phyloP scores from a whole-genome alignment of 2,888 invertebrate genomes.

The Mimas tiliae region DNA sequence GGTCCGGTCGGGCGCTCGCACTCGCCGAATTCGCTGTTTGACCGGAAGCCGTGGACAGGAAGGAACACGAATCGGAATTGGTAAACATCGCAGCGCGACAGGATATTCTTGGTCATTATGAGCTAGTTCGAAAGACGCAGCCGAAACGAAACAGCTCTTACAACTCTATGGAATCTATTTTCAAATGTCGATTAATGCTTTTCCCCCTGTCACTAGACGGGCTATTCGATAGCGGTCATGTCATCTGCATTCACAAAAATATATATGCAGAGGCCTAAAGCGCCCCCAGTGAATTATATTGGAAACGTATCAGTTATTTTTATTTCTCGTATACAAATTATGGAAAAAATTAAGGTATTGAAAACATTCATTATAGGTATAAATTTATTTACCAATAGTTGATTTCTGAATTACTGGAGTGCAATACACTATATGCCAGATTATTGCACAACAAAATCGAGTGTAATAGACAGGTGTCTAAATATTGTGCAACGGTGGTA shows the following conservation, averaged over 20 bases:
- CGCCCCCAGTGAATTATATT: no score
- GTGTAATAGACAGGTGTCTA: neutral
- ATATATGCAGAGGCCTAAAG: no score
- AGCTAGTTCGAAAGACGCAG: neutral
- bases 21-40: constrained; percentile 72
- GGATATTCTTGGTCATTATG: constrained; percentile 35
- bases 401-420: neutral
- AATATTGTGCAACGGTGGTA: neutral
- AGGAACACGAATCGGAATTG: constrained; percentile 53
- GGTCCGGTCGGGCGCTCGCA: constrained; percentile 68
- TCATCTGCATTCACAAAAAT: no score
- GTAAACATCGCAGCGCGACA: constrained; percentile 51
- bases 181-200: neutral
- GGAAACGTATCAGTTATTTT: no score
- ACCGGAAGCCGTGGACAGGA: constrained; percentile 60
- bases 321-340: no score
- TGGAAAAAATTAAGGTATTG: no score
- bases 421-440: neutral
- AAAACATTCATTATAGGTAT: no score
- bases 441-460: constrained; percentile 1
- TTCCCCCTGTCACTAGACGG: no score
- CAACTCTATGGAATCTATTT: neutral
- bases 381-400: no score
- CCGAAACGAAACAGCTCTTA: neutral
- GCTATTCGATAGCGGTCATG: no score